Evolutionary conservation across 1,140 invertebrate species (phyloP).

Genomic region (Heterodera schachtii): DNA sequence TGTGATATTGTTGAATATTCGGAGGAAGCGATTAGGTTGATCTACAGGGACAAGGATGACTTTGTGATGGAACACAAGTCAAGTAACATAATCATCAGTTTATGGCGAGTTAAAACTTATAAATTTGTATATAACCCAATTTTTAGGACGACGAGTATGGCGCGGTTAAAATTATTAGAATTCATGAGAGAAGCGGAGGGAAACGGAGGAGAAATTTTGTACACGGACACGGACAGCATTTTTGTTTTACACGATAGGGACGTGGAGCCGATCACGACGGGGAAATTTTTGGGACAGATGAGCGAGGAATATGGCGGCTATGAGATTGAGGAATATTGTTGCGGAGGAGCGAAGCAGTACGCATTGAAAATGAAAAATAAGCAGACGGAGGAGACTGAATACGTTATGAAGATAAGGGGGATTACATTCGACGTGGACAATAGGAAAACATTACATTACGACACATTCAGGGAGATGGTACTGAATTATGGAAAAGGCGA

Average conservation of each 20-base stretch:
- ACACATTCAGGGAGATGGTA: too few relatives aligned
- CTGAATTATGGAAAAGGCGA: too few relatives aligned
- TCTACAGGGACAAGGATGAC: conserved; percentile 7
- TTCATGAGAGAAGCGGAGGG: neutral
- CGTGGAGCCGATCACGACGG: neutral
- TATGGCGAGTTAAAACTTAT: neutral
- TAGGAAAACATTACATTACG: too few relatives aligned
- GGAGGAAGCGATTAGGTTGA: neutral
- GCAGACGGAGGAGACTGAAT: too few relatives aligned
- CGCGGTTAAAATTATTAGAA: neutral
- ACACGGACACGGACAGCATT: conserved; percentile 6
- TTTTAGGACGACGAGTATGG: neutral
- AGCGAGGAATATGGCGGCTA: conserved; percentile 1
- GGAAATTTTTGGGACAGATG: neutral
- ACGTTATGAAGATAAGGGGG: too few relatives aligned
- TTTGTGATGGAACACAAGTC: neutral
- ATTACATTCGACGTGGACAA: too few relatives aligned
- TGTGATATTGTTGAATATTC: neutral
- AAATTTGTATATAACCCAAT: too few relatives aligned
- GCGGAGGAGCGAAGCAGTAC: conserved; percentile 8
- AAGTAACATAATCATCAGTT: neutral
- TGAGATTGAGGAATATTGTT: conserved; percentile 14
- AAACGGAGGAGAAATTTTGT: neutral
- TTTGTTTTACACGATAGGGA: neutral
- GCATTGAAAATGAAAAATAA: neutral